These are phyloP conservation scores for Hiodon alosoides DNA, from an alignment of 2,113 vertebrate genomes.

Conservation along the genomic window DNA sequence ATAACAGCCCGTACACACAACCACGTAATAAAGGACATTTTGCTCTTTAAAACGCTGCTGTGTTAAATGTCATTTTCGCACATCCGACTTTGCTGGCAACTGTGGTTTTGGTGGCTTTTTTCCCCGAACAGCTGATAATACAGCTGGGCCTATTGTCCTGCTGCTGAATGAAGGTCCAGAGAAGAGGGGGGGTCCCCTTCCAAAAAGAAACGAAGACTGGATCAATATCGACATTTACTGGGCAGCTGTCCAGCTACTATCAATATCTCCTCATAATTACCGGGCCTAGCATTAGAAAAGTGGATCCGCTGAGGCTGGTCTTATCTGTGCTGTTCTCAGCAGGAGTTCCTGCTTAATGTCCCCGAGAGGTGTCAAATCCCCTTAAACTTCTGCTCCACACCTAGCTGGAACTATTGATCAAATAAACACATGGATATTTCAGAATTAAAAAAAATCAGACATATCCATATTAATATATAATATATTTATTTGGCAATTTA, in stretches of 20 bases:
- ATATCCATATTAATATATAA: no score
- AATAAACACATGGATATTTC: background rate
- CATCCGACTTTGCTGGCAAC: background rate
- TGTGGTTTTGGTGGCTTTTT: conserved; percentile 10
- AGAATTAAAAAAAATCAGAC: background rate
- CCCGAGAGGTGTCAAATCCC: background rate
- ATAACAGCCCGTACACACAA: no score
- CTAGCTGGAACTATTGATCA: background rate
- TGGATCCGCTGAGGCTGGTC: conserved; percentile 17
- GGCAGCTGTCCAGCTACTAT: conserved; percentile 58
- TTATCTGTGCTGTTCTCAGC: conserved; percentile 2
- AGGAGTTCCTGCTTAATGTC: conserved; percentile 23
- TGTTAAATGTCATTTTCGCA: background rate
- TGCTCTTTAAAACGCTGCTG: no score
- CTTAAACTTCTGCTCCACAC: background rate
- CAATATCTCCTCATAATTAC: conserved; percentile 48
- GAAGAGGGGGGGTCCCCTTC: conserved; percentile 32
- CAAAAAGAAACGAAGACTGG: conserved; percentile 50
- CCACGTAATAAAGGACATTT: no score
- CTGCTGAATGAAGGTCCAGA: conserved; percentile 44
- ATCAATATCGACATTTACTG: conserved; percentile 64
- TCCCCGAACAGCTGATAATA: conserved; percentile 17
- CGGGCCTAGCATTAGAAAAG: conserved; percentile 34
- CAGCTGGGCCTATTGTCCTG: conserved; percentile 46
- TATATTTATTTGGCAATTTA: no score